Evolutionary conservation across 2,888 invertebrate genomes (phyloP).

Genomic region (Aspidapion aeneum): DNA sequence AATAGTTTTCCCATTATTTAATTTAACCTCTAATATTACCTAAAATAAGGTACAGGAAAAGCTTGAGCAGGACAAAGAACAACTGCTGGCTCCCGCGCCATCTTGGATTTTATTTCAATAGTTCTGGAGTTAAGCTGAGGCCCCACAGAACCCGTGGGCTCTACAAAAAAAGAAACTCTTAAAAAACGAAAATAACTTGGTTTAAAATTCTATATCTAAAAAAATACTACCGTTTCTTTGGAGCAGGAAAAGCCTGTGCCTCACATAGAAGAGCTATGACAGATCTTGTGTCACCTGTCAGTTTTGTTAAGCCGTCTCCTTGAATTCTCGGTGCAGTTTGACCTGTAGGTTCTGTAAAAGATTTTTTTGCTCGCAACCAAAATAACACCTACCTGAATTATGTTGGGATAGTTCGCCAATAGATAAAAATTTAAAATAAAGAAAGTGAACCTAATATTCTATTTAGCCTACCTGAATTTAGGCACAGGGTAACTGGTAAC

Average conservation of each 20-base stretch:
- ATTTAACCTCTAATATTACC: too few species aligned
- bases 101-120: conserved; percentile 49
- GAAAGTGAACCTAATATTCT: too few species aligned
- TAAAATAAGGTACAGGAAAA: conserved; percentile 70
- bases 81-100: conserved; percentile 46
- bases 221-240: conserved; percentile 50
- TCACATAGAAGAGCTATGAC: conserved; percentile 51
- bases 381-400: conserved; percentile 8
- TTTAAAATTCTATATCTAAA: conserved; percentile 10
- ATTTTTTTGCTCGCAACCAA: too few species aligned
- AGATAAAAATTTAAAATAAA: too few species aligned
- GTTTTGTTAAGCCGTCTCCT: conserved; percentile 56
- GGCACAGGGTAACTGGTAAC: conserved; percentile 69
- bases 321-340: conserved; percentile 52
- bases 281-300: conserved; percentile 35
- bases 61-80: conserved; percentile 72
- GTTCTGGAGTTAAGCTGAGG: conserved; percentile 59
- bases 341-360: conserved; percentile 51
- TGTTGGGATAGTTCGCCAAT: too few species aligned
- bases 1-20: too few species aligned
- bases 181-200: conserved; percentile 17
- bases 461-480: conserved; percentile 38
- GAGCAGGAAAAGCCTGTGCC: conserved; percentile 56
- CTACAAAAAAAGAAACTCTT: conserved; percentile 43
- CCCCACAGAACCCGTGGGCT: conserved; percentile 65